Conservation (phyloP, 2,797 vertebrate species). For the Thripadectes ignobilis region DNA sequence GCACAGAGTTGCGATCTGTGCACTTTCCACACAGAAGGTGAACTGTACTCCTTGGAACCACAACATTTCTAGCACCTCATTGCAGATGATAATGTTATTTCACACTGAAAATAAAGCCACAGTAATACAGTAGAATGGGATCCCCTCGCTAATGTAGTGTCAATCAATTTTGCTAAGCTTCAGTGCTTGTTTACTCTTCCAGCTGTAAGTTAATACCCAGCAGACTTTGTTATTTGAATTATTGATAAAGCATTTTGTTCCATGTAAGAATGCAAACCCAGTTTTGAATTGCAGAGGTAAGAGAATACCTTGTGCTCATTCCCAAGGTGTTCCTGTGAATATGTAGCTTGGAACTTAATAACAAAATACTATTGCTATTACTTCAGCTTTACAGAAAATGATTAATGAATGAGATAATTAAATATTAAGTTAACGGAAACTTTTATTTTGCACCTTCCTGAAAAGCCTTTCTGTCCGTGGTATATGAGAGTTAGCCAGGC, state of each 20-base stretch:
- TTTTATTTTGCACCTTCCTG: not conserved
- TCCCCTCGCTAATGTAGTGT: constrained; percentile 1
- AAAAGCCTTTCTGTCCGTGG: not conserved
- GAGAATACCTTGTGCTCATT: not conserved
- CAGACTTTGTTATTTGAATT: constrained; percentile 73
- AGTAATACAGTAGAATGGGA: not conserved
- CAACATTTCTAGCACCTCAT: not conserved
- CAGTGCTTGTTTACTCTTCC: constrained; percentile 66
- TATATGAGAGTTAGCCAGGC: not conserved
- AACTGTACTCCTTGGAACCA: not conserved
- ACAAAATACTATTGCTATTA: constrained; percentile 10
- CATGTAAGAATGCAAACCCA: constrained; percentile 41
- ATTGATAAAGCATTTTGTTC: constrained; percentile 77
- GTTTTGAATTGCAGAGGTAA: constrained; percentile 9
- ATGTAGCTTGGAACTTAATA: not conserved
- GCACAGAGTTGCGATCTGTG: not conserved
- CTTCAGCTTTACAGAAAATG: not conserved
- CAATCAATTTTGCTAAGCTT: constrained; percentile 50
- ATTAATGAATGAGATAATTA: not conserved
- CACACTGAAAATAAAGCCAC: constrained; percentile 1
- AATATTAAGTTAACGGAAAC: not conserved
- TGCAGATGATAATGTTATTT: not conserved
- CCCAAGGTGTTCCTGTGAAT: not conserved
- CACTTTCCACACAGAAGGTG: not conserved
- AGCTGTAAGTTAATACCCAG: constrained; percentile 67